Evolutionary conservation across 2,113 vertebrate genomes (phyloP).

Genomic region (Mustelus asterias): DNA sequence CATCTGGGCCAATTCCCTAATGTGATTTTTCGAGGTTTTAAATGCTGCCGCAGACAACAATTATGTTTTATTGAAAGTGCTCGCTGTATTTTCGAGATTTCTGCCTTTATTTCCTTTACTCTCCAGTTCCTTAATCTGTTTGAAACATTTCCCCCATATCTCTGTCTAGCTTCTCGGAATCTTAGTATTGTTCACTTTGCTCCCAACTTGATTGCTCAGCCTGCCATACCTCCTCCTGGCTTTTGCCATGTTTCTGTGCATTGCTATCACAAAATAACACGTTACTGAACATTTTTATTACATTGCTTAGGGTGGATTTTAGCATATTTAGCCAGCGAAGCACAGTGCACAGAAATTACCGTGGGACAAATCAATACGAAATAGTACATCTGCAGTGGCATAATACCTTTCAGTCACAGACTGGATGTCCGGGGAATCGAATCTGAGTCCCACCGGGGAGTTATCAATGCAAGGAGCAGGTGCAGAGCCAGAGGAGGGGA

Average conservation of each 20-base stretch:
- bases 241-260: not conserved
- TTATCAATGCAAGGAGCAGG: not conserved
- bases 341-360: not conserved
- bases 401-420: not conserved
- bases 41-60: not conserved
- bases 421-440: not conserved
- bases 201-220: not conserved
- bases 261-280: not conserved
- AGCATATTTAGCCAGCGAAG: not conserved
- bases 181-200: not conserved
- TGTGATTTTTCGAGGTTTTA: not conserved
- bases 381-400: not conserved
- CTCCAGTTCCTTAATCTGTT: not conserved
- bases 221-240: not conserved
- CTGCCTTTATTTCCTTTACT: not conserved
- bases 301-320: not conserved
- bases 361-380: not conserved
- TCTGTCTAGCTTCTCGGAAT: not conserved
- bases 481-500: not conserved
- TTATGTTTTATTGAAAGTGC: not conserved
- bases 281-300: not conserved
- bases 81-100: not conserved
- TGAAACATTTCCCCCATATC: not conserved
- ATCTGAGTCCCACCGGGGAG: not conserved
- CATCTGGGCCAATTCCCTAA: not conserved